These are phyloP conservation scores for Fukomys damarensis DNA, from an alignment of 2,113 vertebrate species.

Conservation along the genomic window DNA sequence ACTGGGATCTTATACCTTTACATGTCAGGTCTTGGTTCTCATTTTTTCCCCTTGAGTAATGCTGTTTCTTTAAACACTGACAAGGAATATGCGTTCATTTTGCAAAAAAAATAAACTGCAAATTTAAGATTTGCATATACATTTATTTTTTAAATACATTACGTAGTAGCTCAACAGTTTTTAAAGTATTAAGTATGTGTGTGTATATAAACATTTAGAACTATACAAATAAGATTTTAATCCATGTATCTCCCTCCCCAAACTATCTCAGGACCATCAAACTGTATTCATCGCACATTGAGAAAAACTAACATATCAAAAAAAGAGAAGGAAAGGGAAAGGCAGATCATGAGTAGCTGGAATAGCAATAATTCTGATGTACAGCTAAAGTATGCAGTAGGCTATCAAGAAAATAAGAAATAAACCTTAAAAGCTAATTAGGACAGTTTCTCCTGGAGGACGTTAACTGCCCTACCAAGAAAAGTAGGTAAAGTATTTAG, in stretches of 20 bases:
- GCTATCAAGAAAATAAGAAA: slow-evolving; percentile 12
- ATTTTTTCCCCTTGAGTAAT: too few relatives aligned
- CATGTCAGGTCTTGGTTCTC: too few relatives aligned
- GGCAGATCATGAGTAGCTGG: background rate
- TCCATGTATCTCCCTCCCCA: background rate
- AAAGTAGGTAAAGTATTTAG: background rate
- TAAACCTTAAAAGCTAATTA: background rate
- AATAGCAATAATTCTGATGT: background rate
- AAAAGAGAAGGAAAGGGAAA: background rate
- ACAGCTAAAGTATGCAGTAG: background rate
- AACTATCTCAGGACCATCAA: slow-evolving; percentile 5
- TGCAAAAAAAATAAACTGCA: slow-evolving; percentile 15
- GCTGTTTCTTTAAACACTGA: background rate
- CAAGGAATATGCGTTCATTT: background rate
- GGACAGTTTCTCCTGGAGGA: background rate
- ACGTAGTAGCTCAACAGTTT: background rate
- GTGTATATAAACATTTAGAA: background rate
- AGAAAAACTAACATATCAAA: slow-evolving; percentile 24
- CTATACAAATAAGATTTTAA: background rate
- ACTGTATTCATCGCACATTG: background rate
- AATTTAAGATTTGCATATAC: background rate
- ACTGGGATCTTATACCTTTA: too few relatives aligned
- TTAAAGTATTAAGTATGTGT: background rate
- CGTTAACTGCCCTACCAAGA: background rate
- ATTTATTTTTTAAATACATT: slow-evolving; percentile 20